Percentiles rank a stretch among this genome's conserved stretches.
phyloP scores from a whole-genome alignment of 2,888 invertebrate genomes.

The Thera britannica region DNA sequence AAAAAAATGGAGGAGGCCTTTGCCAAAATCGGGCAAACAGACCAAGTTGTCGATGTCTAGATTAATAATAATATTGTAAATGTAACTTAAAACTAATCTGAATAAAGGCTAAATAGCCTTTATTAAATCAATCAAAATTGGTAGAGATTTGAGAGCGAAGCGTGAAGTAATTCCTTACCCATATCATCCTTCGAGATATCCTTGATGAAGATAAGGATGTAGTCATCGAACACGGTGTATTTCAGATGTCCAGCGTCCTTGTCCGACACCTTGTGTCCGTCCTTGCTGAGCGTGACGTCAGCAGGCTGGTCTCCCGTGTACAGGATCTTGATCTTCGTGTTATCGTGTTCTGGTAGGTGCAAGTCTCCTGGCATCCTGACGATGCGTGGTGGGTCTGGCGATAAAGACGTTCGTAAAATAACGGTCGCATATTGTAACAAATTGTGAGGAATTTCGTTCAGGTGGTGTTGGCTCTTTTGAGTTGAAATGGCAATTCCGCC shows the following conservation, averaged over 20 bases:
- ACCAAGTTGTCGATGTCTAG: too few relatives aligned
- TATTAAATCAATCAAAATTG: too few relatives aligned
- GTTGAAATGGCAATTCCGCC: too few relatives aligned
- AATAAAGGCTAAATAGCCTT: too few relatives aligned
- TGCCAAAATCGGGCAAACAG: too few relatives aligned
- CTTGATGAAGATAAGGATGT: slow-evolving; percentile 97
- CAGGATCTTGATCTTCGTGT: slow-evolving; percentile 98
- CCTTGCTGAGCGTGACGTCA: slow-evolving; percentile 92
- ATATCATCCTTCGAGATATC: slow-evolving; percentile 96
- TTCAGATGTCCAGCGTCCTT: slow-evolving; percentile 86
- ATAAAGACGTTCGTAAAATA: not conserved
- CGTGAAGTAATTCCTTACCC: slow-evolving; percentile 77
- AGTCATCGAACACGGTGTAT: slow-evolving; percentile 98
- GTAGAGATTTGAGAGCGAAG: not conserved
- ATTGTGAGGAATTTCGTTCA: too few relatives aligned
- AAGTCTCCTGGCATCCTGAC: slow-evolving; percentile 95
- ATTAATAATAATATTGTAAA: too few relatives aligned
- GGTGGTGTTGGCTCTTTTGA: too few relatives aligned
- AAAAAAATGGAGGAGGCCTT: too few relatives aligned
- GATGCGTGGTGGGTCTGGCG: slow-evolving; percentile 93
- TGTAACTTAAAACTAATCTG: too few relatives aligned
- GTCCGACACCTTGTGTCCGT: slow-evolving; percentile 90
- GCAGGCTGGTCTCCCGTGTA: slow-evolving; percentile 98
- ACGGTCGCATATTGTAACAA: too few relatives aligned
- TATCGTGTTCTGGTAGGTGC: slow-evolving; percentile 96